Evolutionary conservation across 2,888 invertebrate genomes (phyloP).

Genomic region (Orthosia incerta): DNA sequence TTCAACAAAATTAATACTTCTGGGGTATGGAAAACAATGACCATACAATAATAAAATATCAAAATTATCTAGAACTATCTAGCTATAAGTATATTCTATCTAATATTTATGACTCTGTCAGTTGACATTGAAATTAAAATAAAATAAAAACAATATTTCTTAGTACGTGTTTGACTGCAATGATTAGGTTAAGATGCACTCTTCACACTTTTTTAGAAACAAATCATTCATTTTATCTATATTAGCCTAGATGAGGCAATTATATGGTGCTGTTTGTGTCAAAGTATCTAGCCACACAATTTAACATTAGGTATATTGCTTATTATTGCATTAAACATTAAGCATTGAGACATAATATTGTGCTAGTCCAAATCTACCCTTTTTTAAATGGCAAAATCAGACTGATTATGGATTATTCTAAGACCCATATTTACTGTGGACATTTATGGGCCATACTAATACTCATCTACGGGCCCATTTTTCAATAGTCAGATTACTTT

Average conservation of each 20-base stretch:
- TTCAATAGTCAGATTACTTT: no score
- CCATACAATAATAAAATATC: slow-evolving; percentile 63
- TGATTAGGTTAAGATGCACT: slow-evolving; percentile 13
- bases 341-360: no score
- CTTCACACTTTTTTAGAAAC: slow-evolving; percentile 16
- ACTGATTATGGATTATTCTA: background rate
- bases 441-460: background rate
- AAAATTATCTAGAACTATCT: slow-evolving; percentile 64
- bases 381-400: background rate
- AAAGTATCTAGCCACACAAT: background rate
- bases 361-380: no score
- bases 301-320: background rate
- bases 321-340: background rate
- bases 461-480: no score
- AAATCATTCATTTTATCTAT: slow-evolving; percentile 18
- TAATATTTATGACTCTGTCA: slow-evolving; percentile 65
- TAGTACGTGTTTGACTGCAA: slow-evolving; percentile 43
- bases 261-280: slow-evolving; percentile 26
- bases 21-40: slow-evolving; percentile 61
- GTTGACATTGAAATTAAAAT: slow-evolving; percentile 58
- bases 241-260: slow-evolving; percentile 57
- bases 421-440: background rate
- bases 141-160: slow-evolving; percentile 44
- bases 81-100: slow-evolving; percentile 56
- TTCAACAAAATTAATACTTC: slow-evolving; percentile 72